phyloP scores from a whole-genome alignment of 2,113 vertebrate genomes.

The Phylloscopus trochiloides region DNA sequence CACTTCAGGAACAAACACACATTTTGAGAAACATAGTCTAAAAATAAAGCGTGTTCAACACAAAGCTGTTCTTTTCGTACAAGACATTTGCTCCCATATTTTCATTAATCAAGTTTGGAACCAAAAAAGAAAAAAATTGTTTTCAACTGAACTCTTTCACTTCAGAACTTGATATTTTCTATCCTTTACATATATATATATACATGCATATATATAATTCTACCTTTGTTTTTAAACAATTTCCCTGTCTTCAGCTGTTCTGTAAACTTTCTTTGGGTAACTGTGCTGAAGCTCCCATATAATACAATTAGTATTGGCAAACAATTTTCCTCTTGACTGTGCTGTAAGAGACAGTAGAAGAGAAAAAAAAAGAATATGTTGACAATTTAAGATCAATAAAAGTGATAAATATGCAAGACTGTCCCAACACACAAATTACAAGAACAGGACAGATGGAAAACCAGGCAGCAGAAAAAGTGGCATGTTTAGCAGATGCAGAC shows the following conservation, averaged over 20 bases:
- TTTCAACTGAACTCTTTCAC: neutral
- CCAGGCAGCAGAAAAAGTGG: neutral
- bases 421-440: conserved; percentile 9
- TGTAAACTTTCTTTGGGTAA: neutral
- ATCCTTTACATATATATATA: neutral
- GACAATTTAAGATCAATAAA: neutral
- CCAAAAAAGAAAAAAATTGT: neutral
- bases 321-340: neutral
- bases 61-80: neutral
- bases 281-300: neutral
- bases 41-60: neutral
- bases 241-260: neutral
- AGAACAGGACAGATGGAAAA: neutral
- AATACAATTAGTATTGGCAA: neutral
- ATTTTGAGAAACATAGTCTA: neutral
- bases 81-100: neutral
- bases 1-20: neutral
- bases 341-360: neutral
- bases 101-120: neutral
- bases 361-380: neutral
- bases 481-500: neutral
- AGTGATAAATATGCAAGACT: neutral
- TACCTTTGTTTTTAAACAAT: neutral
- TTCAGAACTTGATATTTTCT: neutral
- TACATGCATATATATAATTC: neutral